These are phyloP conservation scores for Urocynchramus pylzowi DNA, from an alignment of 2,113 vertebrate genomes.

Conservation along the genomic window DNA sequence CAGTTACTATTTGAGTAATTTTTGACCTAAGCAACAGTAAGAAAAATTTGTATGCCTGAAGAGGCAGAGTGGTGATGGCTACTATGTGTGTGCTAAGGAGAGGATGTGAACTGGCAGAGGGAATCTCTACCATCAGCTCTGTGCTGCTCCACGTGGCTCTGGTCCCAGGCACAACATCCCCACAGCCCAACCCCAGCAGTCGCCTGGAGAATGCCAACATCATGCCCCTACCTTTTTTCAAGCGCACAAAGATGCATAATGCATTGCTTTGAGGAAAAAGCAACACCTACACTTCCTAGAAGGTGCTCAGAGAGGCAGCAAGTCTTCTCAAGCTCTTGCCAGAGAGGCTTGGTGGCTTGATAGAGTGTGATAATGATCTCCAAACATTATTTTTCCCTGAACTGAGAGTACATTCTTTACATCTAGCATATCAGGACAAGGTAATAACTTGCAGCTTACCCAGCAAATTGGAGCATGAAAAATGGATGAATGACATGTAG, in stretches of 20 bases:
- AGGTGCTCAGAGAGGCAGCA: neutral
- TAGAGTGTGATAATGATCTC: neutral
- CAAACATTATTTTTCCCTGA: neutral
- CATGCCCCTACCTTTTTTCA: neutral
- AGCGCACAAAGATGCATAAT: neutral
- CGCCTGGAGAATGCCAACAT: neutral
- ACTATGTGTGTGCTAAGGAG: neutral
- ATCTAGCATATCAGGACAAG: neutral
- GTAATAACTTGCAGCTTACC: neutral
- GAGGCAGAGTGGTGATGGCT: neutral
- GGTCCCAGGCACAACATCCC: fast-evolving
- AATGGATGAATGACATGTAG: neutral
- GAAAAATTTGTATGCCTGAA: neutral
- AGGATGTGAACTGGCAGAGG: neutral
- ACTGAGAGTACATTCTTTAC: neutral
- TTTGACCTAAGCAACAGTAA: neutral
- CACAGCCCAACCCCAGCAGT: neutral
- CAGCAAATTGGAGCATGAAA: neutral
- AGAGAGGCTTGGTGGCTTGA: neutral
- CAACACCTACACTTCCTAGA: neutral
- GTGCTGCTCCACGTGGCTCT: fast-evolving
- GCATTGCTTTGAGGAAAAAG: neutral
- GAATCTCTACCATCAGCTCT: neutral
- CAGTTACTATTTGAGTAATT: neutral
- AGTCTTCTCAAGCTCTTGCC: neutral